Conservation (phyloP, 2,888 invertebrate species). For the Lissonota sp. region DNA sequence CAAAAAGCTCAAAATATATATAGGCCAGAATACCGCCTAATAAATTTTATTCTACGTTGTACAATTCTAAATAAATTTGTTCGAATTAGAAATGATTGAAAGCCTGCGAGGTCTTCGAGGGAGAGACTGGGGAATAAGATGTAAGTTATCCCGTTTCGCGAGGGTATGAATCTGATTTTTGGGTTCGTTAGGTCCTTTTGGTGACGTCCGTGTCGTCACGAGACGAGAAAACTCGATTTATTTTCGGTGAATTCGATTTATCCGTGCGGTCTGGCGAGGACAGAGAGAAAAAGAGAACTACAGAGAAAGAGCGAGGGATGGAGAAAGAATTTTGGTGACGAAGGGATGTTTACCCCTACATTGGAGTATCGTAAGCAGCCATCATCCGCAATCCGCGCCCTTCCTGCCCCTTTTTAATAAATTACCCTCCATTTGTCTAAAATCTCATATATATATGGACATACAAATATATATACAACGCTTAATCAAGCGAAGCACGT, state of each 20-base stretch:
- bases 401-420: slow-evolving; percentile 57
- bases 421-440: slow-evolving; percentile 55
- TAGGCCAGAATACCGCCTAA: too few species aligned
- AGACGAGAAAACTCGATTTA: slow-evolving; percentile 77
- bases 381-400: slow-evolving; percentile 46
- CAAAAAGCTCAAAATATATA: too few species aligned
- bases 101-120: too few species aligned
- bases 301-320: slow-evolving; percentile 6
- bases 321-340: slow-evolving; percentile 1
- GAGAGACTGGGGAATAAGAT: too few species aligned
- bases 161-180: slow-evolving; percentile 75
- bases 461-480: slow-evolving; percentile 6
- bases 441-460: slow-evolving; percentile 18
- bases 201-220: slow-evolving; percentile 62
- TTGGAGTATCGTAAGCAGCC: slow-evolving; percentile 30
- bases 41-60: too few species aligned
- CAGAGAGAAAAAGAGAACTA: slow-evolving; percentile 13
- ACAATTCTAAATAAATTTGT: too few species aligned
- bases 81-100: too few species aligned
- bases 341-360: slow-evolving; percentile 47
- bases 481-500: slow-evolving; percentile 48
- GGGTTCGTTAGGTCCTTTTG: slow-evolving; percentile 80
- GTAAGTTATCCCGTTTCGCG: too few species aligned
- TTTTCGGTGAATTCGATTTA: slow-evolving; percentile 81
- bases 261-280: slow-evolving; percentile 67